Evolutionary conservation across 2,888 invertebrate genomes (phyloP), one percentile per base, ranked within the genome.

Genomic region (Drosophila longiperda): DNA sequence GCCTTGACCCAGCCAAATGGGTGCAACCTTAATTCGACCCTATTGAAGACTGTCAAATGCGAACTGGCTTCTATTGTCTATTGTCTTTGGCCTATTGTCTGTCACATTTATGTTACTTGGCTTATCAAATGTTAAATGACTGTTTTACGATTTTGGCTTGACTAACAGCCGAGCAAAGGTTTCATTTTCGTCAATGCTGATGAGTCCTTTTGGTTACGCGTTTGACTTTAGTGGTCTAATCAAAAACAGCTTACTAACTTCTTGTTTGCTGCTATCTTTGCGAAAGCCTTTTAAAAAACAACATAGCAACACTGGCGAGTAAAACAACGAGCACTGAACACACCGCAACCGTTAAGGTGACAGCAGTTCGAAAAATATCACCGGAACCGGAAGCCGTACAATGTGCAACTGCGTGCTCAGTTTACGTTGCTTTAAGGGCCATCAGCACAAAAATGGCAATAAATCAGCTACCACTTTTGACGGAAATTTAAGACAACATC

Each of bases 391-490:
- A 83, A 71, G 58, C 79, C 79, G 62, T 64, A 55, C 49, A 34
- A 40, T 73, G 59, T 74, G 61, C 72, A 67, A 65, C 68, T 67
- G 73, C 49, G 67, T 77, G 77, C 77, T 84, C 84, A 71, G 82
- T 40, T 85, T 84, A 85, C 87, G 65, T 57, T 49, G 6, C 73
- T 83, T 74, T 82, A 83, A 72, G 66, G 78, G 66, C 70, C 57
- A 66, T 53, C 67, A 42, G 32, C 50, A 63, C 62, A 53, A 58
- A 65, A 65, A 57, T 67, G 71, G 74, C 73, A 69, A 87, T 86
- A 86, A 86, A 86, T 86, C 87, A 86, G 85, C 74, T 26, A 62
- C 61, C 76, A 79, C 52, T 78, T 83, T 81, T 86, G 87, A 86
- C 79, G 85, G 87, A 83, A 86, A 86, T 74, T 71, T 67, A 85